Conservation (phyloP, 2,888 invertebrate genomes). For the Phorcus lineatus region DNA sequence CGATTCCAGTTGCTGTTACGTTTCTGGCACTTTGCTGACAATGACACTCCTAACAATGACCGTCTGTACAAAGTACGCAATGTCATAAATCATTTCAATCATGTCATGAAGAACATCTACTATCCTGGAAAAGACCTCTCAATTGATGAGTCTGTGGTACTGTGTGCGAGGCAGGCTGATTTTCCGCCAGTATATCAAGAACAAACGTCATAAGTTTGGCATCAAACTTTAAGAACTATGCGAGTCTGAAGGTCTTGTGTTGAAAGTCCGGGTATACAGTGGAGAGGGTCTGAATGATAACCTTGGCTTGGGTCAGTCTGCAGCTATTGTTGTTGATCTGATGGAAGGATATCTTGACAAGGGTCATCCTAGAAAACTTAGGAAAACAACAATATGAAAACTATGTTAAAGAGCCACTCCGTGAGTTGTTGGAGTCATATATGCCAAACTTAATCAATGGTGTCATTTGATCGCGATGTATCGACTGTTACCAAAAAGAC, state of each 20-base stretch:
- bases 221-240: slow-evolving; percentile 33
- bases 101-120: slow-evolving; percentile 14
- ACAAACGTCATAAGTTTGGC: too few species aligned
- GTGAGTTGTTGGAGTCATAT: too few species aligned
- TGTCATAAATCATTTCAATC: slow-evolving; percentile 29
- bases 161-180: slow-evolving; percentile 30
- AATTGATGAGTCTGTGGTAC: slow-evolving; percentile 36
- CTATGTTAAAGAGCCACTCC: slow-evolving; percentile 30
- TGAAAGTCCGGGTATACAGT: slow-evolving; percentile 16
- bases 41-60: background rate
- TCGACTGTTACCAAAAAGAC: too few species aligned
- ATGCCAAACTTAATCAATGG: too few species aligned
- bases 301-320: slow-evolving; percentile 7
- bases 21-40: too few species aligned
- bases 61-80: slow-evolving; percentile 22
- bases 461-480: too few species aligned
- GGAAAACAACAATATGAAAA: slow-evolving; percentile 32
- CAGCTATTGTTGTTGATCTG: slow-evolving; percentile 26
- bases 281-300: background rate
- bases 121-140: too few species aligned
- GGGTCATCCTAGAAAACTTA: slow-evolving; percentile 20
- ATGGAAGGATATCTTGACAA: slow-evolving; percentile 26
- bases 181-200: too few species aligned
- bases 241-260: slow-evolving; percentile 29
- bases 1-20: too few species aligned